A percentile compares a stretch with the other conserved stretches of the same genome.
Evolutionary conservation across 2,888 invertebrate genomes (phyloP).

Genomic region (Aradus depressus): DNA sequence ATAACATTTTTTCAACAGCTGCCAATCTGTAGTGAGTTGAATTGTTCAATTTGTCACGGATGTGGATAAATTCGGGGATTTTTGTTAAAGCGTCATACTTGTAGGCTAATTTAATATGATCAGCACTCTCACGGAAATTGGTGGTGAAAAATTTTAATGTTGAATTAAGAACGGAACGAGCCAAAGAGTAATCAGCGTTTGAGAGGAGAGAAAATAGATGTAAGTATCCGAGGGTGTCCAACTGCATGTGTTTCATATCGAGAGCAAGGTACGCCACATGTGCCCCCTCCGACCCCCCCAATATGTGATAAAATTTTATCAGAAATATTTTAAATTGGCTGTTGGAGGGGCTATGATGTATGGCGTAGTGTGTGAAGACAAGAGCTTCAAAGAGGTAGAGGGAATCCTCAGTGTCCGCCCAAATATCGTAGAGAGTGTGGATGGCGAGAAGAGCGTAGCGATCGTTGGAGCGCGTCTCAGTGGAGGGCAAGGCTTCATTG

Average conservation of each 20-base stretch:
- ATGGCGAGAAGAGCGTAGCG: constrained; percentile 68
- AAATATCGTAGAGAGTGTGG: constrained; percentile 51
- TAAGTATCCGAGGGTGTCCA: constrained; percentile 81
- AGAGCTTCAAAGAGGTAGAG: constrained; percentile 47
- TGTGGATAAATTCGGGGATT: constrained; percentile 78
- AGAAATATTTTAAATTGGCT: constrained; percentile 79
- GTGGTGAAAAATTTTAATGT: constrained; percentile 77
- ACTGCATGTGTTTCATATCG: constrained; percentile 86
- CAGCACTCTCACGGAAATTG: constrained; percentile 85
- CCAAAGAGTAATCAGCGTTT: constrained; percentile 57
- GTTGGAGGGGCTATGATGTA: constrained; percentile 71
- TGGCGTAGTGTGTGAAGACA: constrained; percentile 58
- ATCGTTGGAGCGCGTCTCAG: constrained; percentile 41
- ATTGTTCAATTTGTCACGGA: constrained; percentile 65
- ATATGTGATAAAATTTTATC: constrained; percentile 63
- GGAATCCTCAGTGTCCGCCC: constrained; percentile 40
- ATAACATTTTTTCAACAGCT: constrained; percentile 42
- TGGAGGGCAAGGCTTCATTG: constrained; percentile 10
- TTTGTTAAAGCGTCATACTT: constrained; percentile 91
- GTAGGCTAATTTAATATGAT: constrained; percentile 83
- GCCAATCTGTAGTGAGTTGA: constrained; percentile 65
- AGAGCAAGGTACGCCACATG: constrained; percentile 62
- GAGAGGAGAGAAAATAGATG: constrained; percentile 64
- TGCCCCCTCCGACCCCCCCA: constrained; percentile 62
- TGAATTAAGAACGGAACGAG: constrained; percentile 57